Evolutionary conservation across 2,113 vertebrate genomes (phyloP).

Genomic region (Hemibagrus wyckioides): DNA sequence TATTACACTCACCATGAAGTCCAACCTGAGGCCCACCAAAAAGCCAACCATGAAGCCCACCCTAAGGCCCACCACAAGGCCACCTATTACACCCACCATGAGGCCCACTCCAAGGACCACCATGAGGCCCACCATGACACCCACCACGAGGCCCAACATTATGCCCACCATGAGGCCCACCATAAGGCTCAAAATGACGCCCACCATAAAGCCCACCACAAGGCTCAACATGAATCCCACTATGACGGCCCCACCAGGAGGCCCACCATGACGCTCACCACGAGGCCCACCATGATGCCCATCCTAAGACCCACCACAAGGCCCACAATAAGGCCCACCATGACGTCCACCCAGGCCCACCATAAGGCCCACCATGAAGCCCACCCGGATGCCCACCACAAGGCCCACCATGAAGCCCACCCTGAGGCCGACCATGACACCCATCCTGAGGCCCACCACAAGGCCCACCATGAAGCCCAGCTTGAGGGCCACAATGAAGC

Average conservation of each 20-base stretch:
- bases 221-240: too few species aligned
- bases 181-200: not conserved
- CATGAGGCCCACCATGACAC: not conserved
- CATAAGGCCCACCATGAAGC: too few species aligned
- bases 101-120: not conserved
- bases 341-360: not conserved
- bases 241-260: too few species aligned
- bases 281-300: not conserved
- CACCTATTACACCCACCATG: not conserved
- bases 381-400: too few species aligned
- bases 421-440: too few species aligned
- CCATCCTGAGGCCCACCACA: too few species aligned
- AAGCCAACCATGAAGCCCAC: not conserved
- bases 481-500: too few species aligned
- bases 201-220: not conserved
- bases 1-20: not conserved
- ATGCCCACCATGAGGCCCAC: not conserved
- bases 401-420: too few species aligned
- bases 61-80: not conserved
- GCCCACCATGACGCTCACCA: not conserved
- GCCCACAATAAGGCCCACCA: not conserved
- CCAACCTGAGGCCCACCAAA: not conserved
- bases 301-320: not conserved
- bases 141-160: not conserved
- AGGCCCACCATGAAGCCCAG: too few species aligned